Evolutionary conservation across 2,888 invertebrate genomes (phyloP).

Genomic region (Hedya salicella): DNA sequence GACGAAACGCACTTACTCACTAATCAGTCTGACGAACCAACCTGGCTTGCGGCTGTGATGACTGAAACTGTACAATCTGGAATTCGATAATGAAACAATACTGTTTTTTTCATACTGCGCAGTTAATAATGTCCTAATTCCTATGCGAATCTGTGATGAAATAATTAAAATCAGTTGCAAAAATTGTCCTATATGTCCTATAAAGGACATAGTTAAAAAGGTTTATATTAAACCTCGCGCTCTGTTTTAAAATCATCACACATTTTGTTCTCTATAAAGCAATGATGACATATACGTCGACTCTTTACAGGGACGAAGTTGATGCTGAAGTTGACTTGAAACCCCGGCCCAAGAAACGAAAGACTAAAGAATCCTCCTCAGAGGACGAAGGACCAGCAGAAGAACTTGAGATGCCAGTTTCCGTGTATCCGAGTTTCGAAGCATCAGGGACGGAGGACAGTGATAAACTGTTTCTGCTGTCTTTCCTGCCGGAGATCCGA

Average conservation of each 20-base stretch:
- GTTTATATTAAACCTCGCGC: no score
- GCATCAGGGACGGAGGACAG: conserved; percentile 60
- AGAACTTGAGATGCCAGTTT: conserved; percentile 70
- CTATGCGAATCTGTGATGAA: no score
- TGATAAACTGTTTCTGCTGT: conserved; percentile 72
- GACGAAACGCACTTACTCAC: background rate
- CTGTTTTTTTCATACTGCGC: background rate
- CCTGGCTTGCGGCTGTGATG: background rate
- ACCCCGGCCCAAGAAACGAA: conserved; percentile 22
- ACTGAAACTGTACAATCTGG: background rate
- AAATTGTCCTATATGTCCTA: no score
- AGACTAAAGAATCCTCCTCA: conserved; percentile 28
- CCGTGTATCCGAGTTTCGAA: conserved; percentile 56
- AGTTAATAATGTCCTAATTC: background rate
- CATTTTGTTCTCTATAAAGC: background rate
- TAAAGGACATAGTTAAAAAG: no score
- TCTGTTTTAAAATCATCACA: background rate
- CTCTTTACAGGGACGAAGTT: conserved; percentile 42
- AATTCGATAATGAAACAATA: background rate
- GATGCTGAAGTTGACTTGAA: conserved; percentile 36
- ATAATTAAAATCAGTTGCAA: no score
- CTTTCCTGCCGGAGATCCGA: conserved; percentile 76
- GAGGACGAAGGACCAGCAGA: conserved; percentile 50
- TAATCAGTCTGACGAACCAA: conserved; percentile 1
- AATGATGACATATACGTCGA: background rate